Base-by-base conservation (phyloP, 64 coral and sea anemone genomes). In the Cladopsammia gracilis region DNA sequence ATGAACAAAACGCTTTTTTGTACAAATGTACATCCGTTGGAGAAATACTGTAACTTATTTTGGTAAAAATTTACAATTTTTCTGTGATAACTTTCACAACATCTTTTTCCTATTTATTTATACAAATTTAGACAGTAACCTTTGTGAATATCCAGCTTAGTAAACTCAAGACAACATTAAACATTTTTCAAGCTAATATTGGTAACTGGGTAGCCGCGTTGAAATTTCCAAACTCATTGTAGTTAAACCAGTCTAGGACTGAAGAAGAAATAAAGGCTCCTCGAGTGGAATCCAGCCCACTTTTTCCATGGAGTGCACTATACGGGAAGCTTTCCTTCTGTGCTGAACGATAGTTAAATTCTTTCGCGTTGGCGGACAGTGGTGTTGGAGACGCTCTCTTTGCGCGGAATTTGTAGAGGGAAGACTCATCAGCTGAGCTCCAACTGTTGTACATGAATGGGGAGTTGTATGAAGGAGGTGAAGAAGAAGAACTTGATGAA, bases 311-410 rank as follows among this genome's bases (percentile, higher is more conserved):
- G 2, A 43, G 44, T 12, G 9, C 58, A 13, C 62, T 26, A 44
- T 67, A 46, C 48, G 16, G 3, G 58, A 84, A 84, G 80, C 5
- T 84, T 10, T 84, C 80, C 18, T 50, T 67, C 18, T 34, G 34
- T 34, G 80, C 45, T 8, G 61, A 8, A 46, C 80, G 80, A 20
- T 84, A 92, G 46, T 54, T 96, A 45, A 99, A 99, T 72, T 99
- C 98, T 77, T 94, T 93, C 12, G 98, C 98, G 78, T 96, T 99
- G 23, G 94, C 91, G 16, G 98, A 99, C 15, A 99, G 50, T 48
- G 92, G 83, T n/a, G 95, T 91, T 7, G 81, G 81, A n/a, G 84
- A 86, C 16, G 71, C 59, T 79, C 81, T 87, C 60, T 85, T 86
- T 46, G 70, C 19, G 3, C 91, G 71, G n/a, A 42, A 91, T 91